phyloP scores from a whole-genome alignment of 2,888 invertebrate genomes.

The Panopea generosa region DNA sequence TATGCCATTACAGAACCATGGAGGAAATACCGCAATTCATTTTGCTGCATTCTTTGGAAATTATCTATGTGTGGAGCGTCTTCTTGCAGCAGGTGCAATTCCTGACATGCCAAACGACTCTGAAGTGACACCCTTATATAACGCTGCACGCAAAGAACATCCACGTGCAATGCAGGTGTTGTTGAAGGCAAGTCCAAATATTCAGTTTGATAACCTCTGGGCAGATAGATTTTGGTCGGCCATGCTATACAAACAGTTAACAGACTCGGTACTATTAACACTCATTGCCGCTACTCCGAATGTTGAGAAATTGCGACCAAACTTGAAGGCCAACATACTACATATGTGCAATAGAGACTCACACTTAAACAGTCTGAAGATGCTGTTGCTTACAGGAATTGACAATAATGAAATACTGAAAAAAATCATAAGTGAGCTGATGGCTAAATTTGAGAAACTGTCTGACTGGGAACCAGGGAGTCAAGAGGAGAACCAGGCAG shows the following conservation, averaged over 20 bases:
- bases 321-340: conserved; percentile 34
- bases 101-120: conserved; percentile 59
- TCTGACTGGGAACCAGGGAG: neutral
- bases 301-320: conserved; percentile 10
- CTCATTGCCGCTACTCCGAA: conserved; percentile 63
- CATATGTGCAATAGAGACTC: conserved; percentile 16
- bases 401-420: neutral
- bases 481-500: neutral
- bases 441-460: conserved; percentile 15
- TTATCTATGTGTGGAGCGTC: conserved; percentile 40
- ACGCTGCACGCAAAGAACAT: conserved; percentile 53
- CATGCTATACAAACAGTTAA: neutral
- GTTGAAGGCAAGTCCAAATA: conserved; percentile 32
- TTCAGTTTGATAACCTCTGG: conserved; percentile 61
- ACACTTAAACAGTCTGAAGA: conserved; percentile 17
- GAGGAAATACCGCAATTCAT: conserved; percentile 67
- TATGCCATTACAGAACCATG: conserved; percentile 54
- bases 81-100: conserved; percentile 58
- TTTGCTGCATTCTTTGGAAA: conserved; percentile 57
- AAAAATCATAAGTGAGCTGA: conserved; percentile 7
- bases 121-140: conserved; percentile 53
- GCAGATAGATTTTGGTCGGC: conserved; percentile 38
- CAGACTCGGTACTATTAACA: conserved; percentile 35
- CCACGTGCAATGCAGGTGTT: conserved; percentile 45
- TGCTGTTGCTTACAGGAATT: neutral